These are phyloP conservation scores for Ciconia nigra DNA, from an alignment of 2,797 vertebrate species.

Conservation along the genomic window DNA sequence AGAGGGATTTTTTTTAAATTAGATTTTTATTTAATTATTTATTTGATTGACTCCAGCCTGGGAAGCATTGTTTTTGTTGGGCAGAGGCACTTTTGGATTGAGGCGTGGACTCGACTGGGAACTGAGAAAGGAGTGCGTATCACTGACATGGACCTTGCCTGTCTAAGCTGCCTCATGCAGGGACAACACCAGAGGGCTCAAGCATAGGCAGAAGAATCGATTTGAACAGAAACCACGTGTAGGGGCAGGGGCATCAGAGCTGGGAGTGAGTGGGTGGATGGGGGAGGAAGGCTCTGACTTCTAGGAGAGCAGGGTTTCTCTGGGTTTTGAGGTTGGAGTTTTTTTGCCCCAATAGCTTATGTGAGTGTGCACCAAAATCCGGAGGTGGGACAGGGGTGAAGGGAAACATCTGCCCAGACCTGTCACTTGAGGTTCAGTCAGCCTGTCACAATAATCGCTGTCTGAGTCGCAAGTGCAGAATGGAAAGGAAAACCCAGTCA, in stretches of 20 bases:
- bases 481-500: not conserved
- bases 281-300: not conserved
- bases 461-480: not conserved
- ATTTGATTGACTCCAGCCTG: slow-evolving; percentile 49
- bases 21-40: slow-evolving; percentile 66
- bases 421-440: not conserved
- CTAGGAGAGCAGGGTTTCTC: not conserved
- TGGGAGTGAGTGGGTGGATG: not conserved
- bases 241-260: not conserved
- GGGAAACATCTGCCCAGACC: not conserved
- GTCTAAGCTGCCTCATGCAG: not conserved
- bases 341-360: not conserved
- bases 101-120: not conserved
- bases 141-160: not conserved
- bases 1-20: not conserved
- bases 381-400: not conserved
- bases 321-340: not conserved
- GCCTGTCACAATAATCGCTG: not conserved
- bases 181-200: not conserved
- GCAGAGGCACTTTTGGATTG: slow-evolving; percentile 16
- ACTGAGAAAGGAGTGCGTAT: not conserved
- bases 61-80: slow-evolving; percentile 20
- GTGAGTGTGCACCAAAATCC: not conserved
- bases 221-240: not conserved
- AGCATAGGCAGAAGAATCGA: fast-evolving